Base-by-base conservation (phyloP, 1,140 invertebrate genomes). In the Zaprionus davidi region DNA sequence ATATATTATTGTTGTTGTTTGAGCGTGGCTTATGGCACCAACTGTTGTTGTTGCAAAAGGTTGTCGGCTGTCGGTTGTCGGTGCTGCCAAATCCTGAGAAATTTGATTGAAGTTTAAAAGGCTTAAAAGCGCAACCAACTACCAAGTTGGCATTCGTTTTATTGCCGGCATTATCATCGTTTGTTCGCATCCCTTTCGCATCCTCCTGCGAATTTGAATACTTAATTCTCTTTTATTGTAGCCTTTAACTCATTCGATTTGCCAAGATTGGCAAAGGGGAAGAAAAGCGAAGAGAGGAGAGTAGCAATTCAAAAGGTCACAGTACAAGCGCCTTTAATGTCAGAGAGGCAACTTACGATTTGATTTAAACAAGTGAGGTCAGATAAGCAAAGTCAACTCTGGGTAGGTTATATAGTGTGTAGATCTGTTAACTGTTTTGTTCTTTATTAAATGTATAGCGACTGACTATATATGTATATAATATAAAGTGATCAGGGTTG, bases 121-220 rank as follows among this genome's bases (percentile, higher is more conserved):
- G 77, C 74, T 76, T 84, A 71, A 87, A 88, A 84, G 82, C 84
- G 63, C 81, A 67, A 58, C 64, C 85, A 88, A 85, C 84, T 90
- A 81, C 85, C 85, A 88, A 81, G 85, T 90, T 88, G 81, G 78
- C 85, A 88, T 90, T 85, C 84, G 81, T 72, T 90, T 88, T 90
- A 88, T 88, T 90, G 85, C 84, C 81, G 78, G 74, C 85, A 87
- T 87, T 84, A 87, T 87, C 77, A 70, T 51, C 46, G 46, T 51
- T 51, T 51, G 22, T 46, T 46, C 41, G 41, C 41, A 46, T 46
- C 46, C 46, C 51, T 38, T 86, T 88, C 78, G 69, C 84, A 76
- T 79, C 71, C 36, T 59, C 20, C 41, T 81, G 81, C 60, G 86
- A 82, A 90, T 88, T 88, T 88, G 85, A 90, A 88, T 88, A 88